Conservation (phyloP, 2,113 vertebrate genomes). For the Lepisosteus oculatus region DNA sequence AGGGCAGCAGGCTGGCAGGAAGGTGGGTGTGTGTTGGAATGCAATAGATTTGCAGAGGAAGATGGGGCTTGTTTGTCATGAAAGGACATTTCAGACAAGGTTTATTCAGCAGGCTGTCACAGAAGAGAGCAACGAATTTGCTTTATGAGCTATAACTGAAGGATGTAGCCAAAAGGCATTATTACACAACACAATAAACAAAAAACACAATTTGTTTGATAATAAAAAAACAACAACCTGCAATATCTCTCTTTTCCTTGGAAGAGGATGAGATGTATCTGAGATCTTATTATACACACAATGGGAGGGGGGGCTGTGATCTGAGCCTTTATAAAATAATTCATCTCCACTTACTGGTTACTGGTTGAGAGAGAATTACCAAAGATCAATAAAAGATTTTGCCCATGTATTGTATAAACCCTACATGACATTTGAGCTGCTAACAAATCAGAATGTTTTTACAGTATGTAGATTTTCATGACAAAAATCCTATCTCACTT, state of each 20-base stretch:
- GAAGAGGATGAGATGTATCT: conserved; percentile 15
- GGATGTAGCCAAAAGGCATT: conserved; percentile 24
- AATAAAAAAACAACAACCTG: conserved; percentile 5
- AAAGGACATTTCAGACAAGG: conserved; percentile 15
- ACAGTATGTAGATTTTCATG: too few species aligned
- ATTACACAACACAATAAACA: conserved; percentile 24
- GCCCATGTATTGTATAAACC: too few species aligned
- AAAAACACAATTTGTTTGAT: conserved; percentile 4
- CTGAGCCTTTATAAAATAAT: background rate
- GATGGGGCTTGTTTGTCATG: background rate
- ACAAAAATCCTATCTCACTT: too few species aligned
- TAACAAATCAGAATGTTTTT: too few species aligned
- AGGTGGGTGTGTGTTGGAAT: background rate
- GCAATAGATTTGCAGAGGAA: background rate
- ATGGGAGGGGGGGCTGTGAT: conserved; percentile 1
- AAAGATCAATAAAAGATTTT: too few species aligned
- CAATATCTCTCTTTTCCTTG: conserved; percentile 11
- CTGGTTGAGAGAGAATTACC: background rate
- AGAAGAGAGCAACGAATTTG: conserved; percentile 1
- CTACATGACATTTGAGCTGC: too few species aligned
- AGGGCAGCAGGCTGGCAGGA: background rate
- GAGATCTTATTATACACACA: conserved; percentile 6
- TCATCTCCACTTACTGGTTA: background rate
- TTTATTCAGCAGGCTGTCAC: conserved; percentile 10
- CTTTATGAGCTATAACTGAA: conserved; percentile 8